Base-by-base conservation (phyloP, 1,140 invertebrate species). In the Periplaneta americana region DNA sequence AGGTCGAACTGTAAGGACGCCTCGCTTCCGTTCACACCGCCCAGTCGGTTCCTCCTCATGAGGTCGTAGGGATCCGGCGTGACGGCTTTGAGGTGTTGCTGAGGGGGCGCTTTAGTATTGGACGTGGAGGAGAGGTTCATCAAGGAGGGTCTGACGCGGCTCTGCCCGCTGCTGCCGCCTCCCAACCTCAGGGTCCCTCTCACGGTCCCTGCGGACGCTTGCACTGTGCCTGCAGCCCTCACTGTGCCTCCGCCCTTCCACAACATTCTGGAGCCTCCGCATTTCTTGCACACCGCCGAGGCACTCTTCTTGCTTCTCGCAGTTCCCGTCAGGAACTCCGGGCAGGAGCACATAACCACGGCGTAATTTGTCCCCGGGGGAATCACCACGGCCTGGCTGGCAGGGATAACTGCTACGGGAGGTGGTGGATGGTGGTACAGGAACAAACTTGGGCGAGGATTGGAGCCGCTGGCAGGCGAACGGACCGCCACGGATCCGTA, bases 341-440 rank as follows among this genome's bases (percentile, higher is more conserved):
- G 89, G 87, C 94, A 94, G 86, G 93, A 92, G 90, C 94, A 95
- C 85, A 95, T 90, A 84, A 95, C 92, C 81, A 95, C 91, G 80
- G 81, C 34, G 83, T 83, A 48, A 74, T 84, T 75, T 15, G 34
- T 37, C 87, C 86, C 90, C 85, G 84, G 89, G 84, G 34, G 76
- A 3, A 39, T 35, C 13, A 32, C 17, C 18, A n/a, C 35, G 74
- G 74, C 18, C 13, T 80, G 85, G 84, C 84, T 32, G 77, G 86
- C 33, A 84, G 84, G 22, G 83, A 66, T 28, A n/a, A 66, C 48
- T 28, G 48, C 48, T 66, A 66, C 48, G 28, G 83, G 81, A 85
- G 84, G 74, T 83, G 37, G 74, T 15, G 48, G 5, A 74, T 33
- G 79, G 78, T 31, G 75, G 34, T 8, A 37, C 80, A 36, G 33